Evolutionary conservation across 2,888 invertebrate genomes (phyloP), one percentile per base, ranked within the genome.

Genomic region (Shargacucullia verbasci): DNA sequence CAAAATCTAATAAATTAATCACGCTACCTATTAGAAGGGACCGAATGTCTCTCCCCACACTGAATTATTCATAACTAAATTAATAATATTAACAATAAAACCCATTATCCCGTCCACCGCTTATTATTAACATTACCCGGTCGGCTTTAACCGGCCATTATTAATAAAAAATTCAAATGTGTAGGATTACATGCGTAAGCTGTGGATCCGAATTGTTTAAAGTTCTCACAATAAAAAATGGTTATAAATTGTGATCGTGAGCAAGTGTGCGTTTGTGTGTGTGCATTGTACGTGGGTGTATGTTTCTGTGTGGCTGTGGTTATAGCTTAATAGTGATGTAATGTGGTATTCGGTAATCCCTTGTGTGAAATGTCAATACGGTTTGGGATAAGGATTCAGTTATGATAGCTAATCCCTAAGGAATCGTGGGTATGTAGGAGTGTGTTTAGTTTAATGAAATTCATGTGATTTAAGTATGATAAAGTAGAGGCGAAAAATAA

Each of bases 151-250:
- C 83, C 84, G 81, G 73, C 71, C 71, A 74, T 61, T 76, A 91
- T 90, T 92, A 92, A 92, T 92, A 93, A 93, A 93, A 92, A 92
- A 92, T 87, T 91, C 89, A 90, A 92, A 92, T 92, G 86, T 80
- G 72, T 65, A 78, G 88, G 80, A 73, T 88, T 92, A 92, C 90
- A 84, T 37, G 66, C 78, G 87, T 93, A 92, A 92, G 84, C 85
- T 78, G 48, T 44, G 81, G 88, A 84, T 88, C 86, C 76, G 70
- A 78, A 80, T 80, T 93, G 90, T 92, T 93, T 94, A 89, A 81
- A 79, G 82, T 91, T 91, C 91, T 86, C 91, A 89, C 88, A 85
- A 84, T 86, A 79, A 80, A 82, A 79, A 79, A 74, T 64, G 72
- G 66, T 73, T 70, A 78, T 79, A 74, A 76, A 73, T 80, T 63